phyloP scores from a whole-genome alignment of 2,888 invertebrate genomes.

The Sarcophaga carnaria region DNA sequence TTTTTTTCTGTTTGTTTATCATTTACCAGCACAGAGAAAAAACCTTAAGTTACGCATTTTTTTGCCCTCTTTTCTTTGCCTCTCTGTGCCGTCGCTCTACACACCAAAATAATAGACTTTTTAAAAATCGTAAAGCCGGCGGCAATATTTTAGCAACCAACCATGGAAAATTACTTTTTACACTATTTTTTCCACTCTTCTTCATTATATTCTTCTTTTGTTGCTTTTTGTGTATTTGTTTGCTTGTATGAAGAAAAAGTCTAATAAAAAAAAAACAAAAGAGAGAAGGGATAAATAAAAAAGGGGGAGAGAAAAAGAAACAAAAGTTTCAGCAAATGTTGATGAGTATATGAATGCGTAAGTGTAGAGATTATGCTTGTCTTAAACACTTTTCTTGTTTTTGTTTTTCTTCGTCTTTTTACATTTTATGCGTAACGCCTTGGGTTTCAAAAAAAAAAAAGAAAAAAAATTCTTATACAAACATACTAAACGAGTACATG shows the following conservation, averaged over 20 bases:
- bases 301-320: neutral
- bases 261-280: neutral
- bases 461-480: conserved; percentile 2
- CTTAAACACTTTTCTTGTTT: conserved; percentile 56
- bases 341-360: conserved; percentile 32
- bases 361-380: conserved; percentile 65
- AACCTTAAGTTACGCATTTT: too few species aligned
- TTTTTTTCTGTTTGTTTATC: too few species aligned
- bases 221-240: neutral
- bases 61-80: neutral
- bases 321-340: neutral
- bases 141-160: conserved; percentile 61
- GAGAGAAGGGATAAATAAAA: neutral
- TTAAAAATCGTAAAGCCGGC: conserved; percentile 35
- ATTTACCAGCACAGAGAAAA: too few species aligned
- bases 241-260: neutral
- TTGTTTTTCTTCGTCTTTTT: conserved; percentile 12
- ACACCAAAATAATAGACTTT: conserved; percentile 18
- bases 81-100: neutral
- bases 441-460: conserved; percentile 44
- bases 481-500: neutral
- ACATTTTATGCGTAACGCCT: conserved; percentile 65
- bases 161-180: conserved; percentile 67
- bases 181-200: conserved; percentile 48
- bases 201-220: neutral